Base-by-base conservation (phyloP, 2,113 vertebrate species). In the Vireo altiloquus region DNA sequence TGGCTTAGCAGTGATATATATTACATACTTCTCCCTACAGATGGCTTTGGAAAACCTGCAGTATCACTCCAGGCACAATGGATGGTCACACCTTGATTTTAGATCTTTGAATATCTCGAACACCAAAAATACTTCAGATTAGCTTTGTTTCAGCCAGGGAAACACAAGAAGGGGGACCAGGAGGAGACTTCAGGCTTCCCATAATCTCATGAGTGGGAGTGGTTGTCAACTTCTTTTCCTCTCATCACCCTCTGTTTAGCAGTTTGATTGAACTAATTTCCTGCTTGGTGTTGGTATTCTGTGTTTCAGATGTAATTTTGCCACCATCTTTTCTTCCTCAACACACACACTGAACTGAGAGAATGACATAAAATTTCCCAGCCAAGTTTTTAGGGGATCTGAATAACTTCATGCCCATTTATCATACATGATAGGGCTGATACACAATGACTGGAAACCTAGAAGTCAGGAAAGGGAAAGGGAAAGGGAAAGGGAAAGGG, bases 21-120 rank as follows among this genome's bases (percentile, higher is more conserved):
- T 35, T 25, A 22, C 17, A 19, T 2, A 80, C 28, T 14, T 65
- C 28, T 59, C 22, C 19, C 31, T 86, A 12, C 28, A 66, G 50
- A 40, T 47, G 64, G 47, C 33, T 91, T 82, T 76, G 63, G 66
- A 68, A 92, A 68, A 47, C 49, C 60, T 40, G 7, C 27, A 33
- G 14, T 33, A 52, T 39, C 0, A 0, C 37, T 80, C 37, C 17
- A 54, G 44, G 25, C 33, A 25, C 11, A 70, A 9, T 13, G 21
- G 16, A 25, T 39, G 33, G 22, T 60, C 3, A 2, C 14, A 77
- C 4, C 18, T 50, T 33, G 3, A 1, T 16, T 77, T 95, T 66
- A 76, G 9, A 35, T 68, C 72, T 90, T 70, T 83, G 3, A 87
- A 50, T 30, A 68, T 27, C 37, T 65, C 53, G 10, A 61, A 65